Conservation (phyloP, 2,113 vertebrate species). For the Campylomormyrus tamandua region DNA sequence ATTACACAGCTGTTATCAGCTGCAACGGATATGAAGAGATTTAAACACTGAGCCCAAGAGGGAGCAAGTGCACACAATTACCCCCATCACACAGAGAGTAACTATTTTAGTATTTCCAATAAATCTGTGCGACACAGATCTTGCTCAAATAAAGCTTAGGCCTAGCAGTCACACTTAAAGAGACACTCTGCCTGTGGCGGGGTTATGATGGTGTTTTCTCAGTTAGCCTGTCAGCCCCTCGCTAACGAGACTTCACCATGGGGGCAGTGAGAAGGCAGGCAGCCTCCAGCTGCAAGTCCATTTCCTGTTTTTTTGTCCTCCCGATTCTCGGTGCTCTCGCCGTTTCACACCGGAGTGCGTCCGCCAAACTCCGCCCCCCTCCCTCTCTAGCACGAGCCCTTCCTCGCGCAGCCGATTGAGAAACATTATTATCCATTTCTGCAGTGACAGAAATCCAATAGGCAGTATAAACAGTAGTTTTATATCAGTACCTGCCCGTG, state of each 20-base stretch:
- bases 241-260: neutral
- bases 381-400: neutral
- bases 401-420: neutral
- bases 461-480: neutral
- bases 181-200: neutral
- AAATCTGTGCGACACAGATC: neutral
- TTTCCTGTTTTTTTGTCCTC: neutral
- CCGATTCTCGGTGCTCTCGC: neutral
- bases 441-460: neutral
- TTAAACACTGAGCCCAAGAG: neutral
- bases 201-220: neutral
- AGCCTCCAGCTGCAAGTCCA: neutral
- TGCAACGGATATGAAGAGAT: neutral
- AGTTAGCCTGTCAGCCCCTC: neutral
- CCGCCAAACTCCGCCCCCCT: neutral
- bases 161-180: neutral
- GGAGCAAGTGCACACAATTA: neutral
- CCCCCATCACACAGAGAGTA: neutral
- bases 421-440: neutral
- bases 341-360: neutral
- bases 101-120: neutral
- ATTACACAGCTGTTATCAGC: neutral
- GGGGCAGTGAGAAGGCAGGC: neutral
- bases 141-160: neutral
- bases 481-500: neutral